Conservation (phyloP, 2,888 invertebrate species). For the Drosophila affinis region DNA sequence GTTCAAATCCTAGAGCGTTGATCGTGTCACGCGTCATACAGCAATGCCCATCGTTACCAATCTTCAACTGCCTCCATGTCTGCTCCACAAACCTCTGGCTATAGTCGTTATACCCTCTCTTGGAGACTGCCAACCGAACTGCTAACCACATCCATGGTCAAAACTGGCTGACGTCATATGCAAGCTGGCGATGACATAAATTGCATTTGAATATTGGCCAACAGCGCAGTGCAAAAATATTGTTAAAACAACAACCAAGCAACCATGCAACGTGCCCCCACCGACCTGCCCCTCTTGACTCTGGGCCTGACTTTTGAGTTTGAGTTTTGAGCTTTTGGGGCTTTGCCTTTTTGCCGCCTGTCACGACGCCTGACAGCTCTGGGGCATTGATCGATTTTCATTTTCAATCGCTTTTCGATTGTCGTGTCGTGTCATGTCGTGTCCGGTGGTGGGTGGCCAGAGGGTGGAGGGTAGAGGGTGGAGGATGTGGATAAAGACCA, state of each 20-base stretch:
- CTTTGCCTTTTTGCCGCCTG: constrained; percentile 56
- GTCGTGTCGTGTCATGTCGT: constrained; percentile 2
- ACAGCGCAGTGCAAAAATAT: constrained; percentile 47
- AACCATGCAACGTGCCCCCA: constrained; percentile 24
- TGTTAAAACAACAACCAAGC: constrained; percentile 39
- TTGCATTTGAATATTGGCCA: constrained; percentile 82
- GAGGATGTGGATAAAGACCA: no score
- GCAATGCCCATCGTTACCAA: background rate
- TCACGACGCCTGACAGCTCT: constrained; percentile 63
- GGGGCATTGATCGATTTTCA: constrained; percentile 63
- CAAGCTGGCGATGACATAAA: constrained; percentile 77
- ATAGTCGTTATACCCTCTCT: background rate
- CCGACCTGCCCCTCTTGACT: background rate
- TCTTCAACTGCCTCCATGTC: background rate
- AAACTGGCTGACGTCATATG: constrained; percentile 70
- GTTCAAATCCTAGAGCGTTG: accelerated
- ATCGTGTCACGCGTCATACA: background rate
- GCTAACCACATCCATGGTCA: constrained; percentile 68
- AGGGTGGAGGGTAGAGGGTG: no score
- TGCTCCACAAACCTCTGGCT: background rate
- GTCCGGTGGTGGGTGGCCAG: background rate
- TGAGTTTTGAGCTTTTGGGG: constrained; percentile 35
- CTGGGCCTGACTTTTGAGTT: constrained; percentile 1
- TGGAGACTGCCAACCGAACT: constrained; percentile 16
- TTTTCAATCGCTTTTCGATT: constrained; percentile 6